Conservation (phyloP, 1,140 invertebrate species). For the Brachionus asplanchnoidis region DNA sequence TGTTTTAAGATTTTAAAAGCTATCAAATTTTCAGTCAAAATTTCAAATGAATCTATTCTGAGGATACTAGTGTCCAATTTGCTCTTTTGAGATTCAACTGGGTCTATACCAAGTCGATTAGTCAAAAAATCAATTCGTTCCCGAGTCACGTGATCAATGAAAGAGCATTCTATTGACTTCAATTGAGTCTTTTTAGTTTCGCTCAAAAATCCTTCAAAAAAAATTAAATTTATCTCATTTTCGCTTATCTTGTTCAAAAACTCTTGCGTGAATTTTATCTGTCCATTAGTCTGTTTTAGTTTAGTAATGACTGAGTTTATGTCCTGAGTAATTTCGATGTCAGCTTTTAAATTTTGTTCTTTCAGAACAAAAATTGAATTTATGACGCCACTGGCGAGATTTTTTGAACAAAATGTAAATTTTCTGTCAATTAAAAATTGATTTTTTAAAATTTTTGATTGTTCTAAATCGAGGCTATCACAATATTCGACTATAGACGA, state of each 20-base stretch:
- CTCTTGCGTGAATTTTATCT: neutral
- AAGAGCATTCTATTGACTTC: neutral
- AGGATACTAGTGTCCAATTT: neutral
- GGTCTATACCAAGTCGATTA: neutral
- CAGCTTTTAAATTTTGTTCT: neutral
- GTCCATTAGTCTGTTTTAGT: neutral
- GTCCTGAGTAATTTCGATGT: neutral
- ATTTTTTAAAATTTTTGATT: neutral
- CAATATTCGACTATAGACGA: neutral
- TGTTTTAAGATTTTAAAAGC: neutral
- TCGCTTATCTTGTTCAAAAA: neutral
- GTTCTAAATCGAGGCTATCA: neutral
- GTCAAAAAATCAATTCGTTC: neutral
- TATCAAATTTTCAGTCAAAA: neutral
- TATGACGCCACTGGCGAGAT: neutral
- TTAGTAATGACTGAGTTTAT: neutral
- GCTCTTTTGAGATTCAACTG: neutral
- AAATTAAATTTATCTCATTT: neutral
- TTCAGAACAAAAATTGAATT: neutral
- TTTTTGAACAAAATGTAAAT: neutral
- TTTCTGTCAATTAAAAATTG: slow-evolving; percentile 24
- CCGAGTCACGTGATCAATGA: neutral
- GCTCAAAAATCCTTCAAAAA: neutral
- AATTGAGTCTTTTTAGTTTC: slow-evolving; percentile 11
- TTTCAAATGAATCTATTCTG: neutral